Percentiles rank a stretch among this genome's conserved stretches.
These are phyloP conservation scores for Calyptomena viridis DNA, from an alignment of 2,113 vertebrate species.

Conservation along the genomic window DNA sequence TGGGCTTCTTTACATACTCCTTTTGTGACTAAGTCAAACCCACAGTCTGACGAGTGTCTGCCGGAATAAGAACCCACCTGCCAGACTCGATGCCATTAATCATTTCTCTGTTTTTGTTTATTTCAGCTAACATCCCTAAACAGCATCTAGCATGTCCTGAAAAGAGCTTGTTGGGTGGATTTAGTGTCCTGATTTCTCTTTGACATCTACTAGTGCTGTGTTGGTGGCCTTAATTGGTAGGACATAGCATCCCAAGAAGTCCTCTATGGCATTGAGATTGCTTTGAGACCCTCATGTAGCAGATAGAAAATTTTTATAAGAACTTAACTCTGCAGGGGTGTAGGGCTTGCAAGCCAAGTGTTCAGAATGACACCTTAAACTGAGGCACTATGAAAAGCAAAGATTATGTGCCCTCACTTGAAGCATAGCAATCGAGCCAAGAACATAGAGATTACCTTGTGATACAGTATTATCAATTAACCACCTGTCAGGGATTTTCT, in stretches of 20 bases:
- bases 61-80: constrained; percentile 4
- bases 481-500: constrained; percentile 44
- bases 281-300: background rate
- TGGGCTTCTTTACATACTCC: background rate
- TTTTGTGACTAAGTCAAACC: constrained; percentile 35
- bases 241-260: background rate
- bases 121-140: background rate
- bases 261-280: background rate
- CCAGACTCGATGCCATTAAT: constrained; percentile 9
- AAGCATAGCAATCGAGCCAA: background rate
- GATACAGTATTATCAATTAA: constrained; percentile 26
- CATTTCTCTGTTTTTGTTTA: constrained; percentile 11
- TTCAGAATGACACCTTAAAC: background rate
- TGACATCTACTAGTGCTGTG: background rate
- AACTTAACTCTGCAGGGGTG: background rate
- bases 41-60: background rate
- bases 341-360: background rate
- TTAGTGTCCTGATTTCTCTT: background rate
- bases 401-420: background rate
- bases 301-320: background rate
- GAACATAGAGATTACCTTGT: background rate
- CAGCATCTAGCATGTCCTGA: background rate
- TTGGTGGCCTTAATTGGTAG: background rate
- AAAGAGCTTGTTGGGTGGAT: background rate
- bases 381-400: background rate